A percentile compares a stretch with the other conserved stretches of the same genome.
phyloP scores from a whole-genome alignment of 1,140 invertebrate genomes.

The Nautilus pompilius region DNA sequence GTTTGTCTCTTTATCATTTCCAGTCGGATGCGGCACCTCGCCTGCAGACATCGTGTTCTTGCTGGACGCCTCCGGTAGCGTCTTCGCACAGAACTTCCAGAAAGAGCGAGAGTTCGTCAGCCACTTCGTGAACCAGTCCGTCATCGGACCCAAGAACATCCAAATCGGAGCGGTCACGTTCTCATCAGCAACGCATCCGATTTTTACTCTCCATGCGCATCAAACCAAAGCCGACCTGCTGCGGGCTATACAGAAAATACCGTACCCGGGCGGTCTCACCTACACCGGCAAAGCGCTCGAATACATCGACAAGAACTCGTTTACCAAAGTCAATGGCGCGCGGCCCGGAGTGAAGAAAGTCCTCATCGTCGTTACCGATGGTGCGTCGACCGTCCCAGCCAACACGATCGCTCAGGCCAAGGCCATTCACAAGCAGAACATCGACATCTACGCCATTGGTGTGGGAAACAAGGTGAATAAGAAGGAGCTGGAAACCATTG shows the following conservation, averaged over 20 bases:
- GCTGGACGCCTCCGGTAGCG: slow-evolving; percentile 23
- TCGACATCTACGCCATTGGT: slow-evolving; percentile 27
- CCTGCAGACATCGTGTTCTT: slow-evolving; percentile 32
- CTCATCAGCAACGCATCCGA: slow-evolving; percentile 3
- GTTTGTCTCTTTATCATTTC: too few relatives aligned
- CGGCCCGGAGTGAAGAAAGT: slow-evolving; percentile 27
- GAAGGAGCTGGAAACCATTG: slow-evolving; percentile 23
- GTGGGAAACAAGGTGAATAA: slow-evolving; percentile 25
- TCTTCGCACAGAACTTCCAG: slow-evolving; percentile 19
- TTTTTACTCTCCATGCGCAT: slow-evolving; percentile 17
- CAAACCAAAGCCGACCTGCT: slow-evolving; percentile 8
- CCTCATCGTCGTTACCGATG: slow-evolving; percentile 24
- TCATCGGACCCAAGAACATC: slow-evolving; percentile 26
- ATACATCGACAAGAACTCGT: slow-evolving; percentile 25
- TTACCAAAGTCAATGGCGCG: slow-evolving; percentile 28
- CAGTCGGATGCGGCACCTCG: slow-evolving; percentile 15
- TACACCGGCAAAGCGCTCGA: slow-evolving; percentile 31
- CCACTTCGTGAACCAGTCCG: slow-evolving; percentile 14
- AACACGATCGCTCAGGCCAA: slow-evolving; percentile 20
- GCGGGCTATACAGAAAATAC: not conserved
- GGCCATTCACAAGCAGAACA: slow-evolving; percentile 20
- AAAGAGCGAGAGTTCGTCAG: slow-evolving; percentile 28
- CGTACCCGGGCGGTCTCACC: slow-evolving; percentile 32
- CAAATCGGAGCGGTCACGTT: slow-evolving; percentile 27
- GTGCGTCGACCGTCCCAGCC: slow-evolving; percentile 16